These are phyloP conservation scores for Rhabdomys dilectus DNA, from an alignment of 2,113 vertebrate genomes.

Conservation along the genomic window DNA sequence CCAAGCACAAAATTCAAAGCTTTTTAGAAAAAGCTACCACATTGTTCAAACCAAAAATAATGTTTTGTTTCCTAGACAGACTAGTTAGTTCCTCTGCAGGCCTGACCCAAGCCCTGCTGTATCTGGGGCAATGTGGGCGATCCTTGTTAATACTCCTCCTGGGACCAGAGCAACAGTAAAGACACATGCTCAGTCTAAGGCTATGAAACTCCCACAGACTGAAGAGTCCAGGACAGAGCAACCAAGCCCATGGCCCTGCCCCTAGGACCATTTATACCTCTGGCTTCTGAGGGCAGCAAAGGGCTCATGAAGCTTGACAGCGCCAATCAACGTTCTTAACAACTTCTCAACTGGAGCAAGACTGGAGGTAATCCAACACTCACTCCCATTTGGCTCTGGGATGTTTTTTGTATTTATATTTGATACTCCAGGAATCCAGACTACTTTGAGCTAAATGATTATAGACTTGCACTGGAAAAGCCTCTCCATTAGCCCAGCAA, in stretches of 20 bases:
- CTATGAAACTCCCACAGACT: not conserved
- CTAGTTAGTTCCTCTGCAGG: not conserved
- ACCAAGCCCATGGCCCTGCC: not conserved
- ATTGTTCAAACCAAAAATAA: conserved; percentile 61
- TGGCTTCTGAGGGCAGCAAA: not conserved
- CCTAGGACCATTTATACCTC: not conserved
- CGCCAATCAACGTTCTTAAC: not conserved
- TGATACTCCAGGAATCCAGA: conserved; percentile 56
- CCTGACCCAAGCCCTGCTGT: not conserved
- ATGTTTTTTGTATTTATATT: conserved; percentile 61
- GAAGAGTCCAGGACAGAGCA: not conserved
- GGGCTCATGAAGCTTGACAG: not conserved
- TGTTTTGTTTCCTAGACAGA: not conserved
- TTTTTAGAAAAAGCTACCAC: conserved; percentile 41
- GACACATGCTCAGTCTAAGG: not conserved
- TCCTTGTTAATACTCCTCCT: not conserved
- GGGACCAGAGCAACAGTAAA: not conserved
- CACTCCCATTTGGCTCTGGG: conserved; percentile 42
- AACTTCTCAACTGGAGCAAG: not conserved
- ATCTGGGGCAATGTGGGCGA: not conserved
- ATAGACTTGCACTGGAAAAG: conserved; percentile 5
- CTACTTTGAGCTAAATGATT: conserved; percentile 42
- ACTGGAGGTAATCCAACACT: conserved; percentile 30
- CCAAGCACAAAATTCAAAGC: conserved; percentile 34
- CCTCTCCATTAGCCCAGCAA: not conserved